A percentile compares a stretch with the other conserved stretches of the same genome.
Evolutionary conservation across 2,113 vertebrate genomes (phyloP).

Genomic region (Stomatorhinus ivindoensis): DNA sequence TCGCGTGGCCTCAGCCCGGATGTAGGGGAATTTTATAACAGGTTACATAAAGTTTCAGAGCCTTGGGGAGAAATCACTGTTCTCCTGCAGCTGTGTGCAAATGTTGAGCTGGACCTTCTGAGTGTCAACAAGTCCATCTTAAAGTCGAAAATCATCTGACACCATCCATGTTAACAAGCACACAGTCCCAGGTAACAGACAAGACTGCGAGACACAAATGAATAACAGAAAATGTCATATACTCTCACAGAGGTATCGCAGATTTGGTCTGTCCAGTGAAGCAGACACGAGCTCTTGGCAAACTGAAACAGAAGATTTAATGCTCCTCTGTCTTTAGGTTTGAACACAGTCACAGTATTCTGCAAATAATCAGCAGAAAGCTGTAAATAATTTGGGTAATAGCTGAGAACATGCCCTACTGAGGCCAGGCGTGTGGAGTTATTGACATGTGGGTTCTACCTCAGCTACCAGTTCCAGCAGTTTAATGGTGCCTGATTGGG

Average conservation of each 20-base stretch:
- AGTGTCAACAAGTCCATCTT: slow-evolving; percentile 3
- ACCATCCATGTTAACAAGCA: background rate
- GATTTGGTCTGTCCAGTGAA: background rate
- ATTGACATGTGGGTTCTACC: background rate
- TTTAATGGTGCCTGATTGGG: background rate
- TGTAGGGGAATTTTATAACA: background rate
- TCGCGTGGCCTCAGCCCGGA: background rate
- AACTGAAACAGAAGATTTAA: background rate
- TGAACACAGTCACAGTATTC: background rate
- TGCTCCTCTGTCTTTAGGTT: background rate
- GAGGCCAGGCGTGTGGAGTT: background rate
- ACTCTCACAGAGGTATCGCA: background rate
- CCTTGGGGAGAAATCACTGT: background rate
- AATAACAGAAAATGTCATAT: background rate
- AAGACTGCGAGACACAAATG: background rate
- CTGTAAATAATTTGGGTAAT: background rate
- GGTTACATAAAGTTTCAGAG: slow-evolving; percentile 3
- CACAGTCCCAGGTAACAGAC: background rate
- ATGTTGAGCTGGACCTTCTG: background rate
- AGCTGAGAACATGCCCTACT: background rate
- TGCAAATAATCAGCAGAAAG: background rate
- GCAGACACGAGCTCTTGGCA: background rate
- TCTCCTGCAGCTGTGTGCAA: background rate
- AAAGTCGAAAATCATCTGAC: too few species aligned
- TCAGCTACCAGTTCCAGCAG: background rate